These are phyloP conservation scores for Hydropsyche betteni DNA, from an alignment of 2,888 invertebrate genomes.

Conservation along the genomic window DNA sequence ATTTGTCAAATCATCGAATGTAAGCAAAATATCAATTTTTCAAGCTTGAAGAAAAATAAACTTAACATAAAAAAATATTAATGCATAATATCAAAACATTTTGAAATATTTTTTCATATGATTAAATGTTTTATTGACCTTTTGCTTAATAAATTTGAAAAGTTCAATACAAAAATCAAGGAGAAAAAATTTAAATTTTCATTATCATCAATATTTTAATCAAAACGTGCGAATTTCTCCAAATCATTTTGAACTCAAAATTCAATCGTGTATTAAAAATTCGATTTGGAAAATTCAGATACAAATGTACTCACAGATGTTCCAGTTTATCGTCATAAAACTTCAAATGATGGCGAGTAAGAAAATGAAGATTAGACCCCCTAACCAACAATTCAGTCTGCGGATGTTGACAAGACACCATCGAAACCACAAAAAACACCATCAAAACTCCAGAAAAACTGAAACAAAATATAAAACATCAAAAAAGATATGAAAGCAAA, in stretches of 20 bases:
- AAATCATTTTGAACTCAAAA: too few relatives aligned
- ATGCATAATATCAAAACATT: too few relatives aligned
- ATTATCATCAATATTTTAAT: neutral
- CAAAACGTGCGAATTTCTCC: too few relatives aligned
- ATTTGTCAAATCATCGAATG: too few relatives aligned
- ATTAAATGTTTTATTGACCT: too few relatives aligned
- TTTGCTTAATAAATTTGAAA: too few relatives aligned
- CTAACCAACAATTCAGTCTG: constrained; percentile 8
- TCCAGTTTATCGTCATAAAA: neutral
- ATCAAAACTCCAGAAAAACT: neutral
- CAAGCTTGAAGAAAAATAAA: too few relatives aligned
- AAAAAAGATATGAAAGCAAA: neutral
- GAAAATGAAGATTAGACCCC: constrained; percentile 14
- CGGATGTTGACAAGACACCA: constrained; percentile 6
- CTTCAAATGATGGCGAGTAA: constrained; percentile 22
- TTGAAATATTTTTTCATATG: too few relatives aligned
- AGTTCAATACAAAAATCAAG: neutral
- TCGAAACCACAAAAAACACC: neutral
- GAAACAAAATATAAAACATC: neutral
- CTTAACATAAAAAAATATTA: too few relatives aligned
- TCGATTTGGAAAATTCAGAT: neutral
- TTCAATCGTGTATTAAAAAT: neutral
- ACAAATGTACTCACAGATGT: constrained; percentile 29
- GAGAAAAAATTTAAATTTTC: neutral
- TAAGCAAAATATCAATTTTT: too few relatives aligned